These are phyloP conservation scores for Plusia festucae DNA, from an alignment of 2,888 invertebrate genomes.

Conservation along the genomic window DNA sequence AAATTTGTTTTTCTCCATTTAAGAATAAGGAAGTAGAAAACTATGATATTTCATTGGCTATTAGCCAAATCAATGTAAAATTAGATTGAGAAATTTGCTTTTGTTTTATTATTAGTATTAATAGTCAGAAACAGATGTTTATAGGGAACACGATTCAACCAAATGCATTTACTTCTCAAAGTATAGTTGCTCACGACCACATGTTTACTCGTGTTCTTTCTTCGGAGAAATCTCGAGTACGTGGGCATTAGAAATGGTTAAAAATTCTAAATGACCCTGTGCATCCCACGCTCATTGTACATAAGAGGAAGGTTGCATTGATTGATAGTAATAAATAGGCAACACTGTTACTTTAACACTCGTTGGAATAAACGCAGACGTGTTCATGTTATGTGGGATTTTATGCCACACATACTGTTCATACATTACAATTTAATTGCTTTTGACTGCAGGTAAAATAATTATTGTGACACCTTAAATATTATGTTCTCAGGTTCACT, in stretches of 20 bases:
- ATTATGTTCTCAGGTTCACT: neutral
- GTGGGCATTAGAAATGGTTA: slow-evolving; percentile 58
- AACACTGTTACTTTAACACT: slow-evolving; percentile 20
- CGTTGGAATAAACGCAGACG: slow-evolving; percentile 8
- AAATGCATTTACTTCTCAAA: slow-evolving; percentile 33
- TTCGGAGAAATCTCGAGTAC: slow-evolving; percentile 59
- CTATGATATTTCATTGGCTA: slow-evolving; percentile 27
- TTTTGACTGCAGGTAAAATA: neutral
- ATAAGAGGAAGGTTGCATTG: slow-evolving; percentile 44
- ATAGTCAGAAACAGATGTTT: slow-evolving; percentile 29
- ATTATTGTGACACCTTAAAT: neutral
- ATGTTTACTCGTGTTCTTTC: slow-evolving; percentile 56
- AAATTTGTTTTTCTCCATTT: slow-evolving; percentile 15
- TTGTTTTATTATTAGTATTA: slow-evolving; percentile 22
- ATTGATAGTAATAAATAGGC: slow-evolving; percentile 47
- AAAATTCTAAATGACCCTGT: slow-evolving; percentile 46
- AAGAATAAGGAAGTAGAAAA: slow-evolving; percentile 34
- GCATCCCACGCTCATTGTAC: slow-evolving; percentile 48
- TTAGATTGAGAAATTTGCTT: slow-evolving; percentile 20
- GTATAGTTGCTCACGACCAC: slow-evolving; percentile 30
- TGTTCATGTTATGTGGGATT: neutral
- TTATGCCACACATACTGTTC: neutral
- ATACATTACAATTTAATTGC: neutral
- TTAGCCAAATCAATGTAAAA: slow-evolving; percentile 30
- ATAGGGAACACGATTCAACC: slow-evolving; percentile 14